These are phyloP conservation scores for Rhopalosiphum nymphaeae DNA, from an alignment of 2,888 invertebrate genomes.

Conservation along the genomic window DNA sequence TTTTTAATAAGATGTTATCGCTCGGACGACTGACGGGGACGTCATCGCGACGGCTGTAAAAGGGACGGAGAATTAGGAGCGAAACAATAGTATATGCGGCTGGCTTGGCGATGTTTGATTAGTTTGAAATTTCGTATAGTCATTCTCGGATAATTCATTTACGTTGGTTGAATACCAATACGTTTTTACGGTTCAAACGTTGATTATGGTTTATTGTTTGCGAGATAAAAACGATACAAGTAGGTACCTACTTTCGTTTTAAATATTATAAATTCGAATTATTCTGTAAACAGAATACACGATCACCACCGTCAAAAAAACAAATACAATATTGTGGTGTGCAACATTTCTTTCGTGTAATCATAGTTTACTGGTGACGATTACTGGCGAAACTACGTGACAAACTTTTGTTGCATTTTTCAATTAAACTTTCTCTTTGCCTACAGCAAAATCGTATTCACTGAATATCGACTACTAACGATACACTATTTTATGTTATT, in stretches of 20 bases:
- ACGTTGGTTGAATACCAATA: background rate
- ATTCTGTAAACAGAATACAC: background rate
- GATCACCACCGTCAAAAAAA: background rate
- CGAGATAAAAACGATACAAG: background rate
- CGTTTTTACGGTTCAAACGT: background rate
- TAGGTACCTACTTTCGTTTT: background rate
- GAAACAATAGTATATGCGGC: background rate
- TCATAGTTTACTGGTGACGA: background rate
- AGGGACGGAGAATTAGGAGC: background rate
- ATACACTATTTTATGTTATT: too few relatives aligned
- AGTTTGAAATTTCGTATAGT: constrained; percentile 21
- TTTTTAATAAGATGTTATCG: constrained; percentile 19
- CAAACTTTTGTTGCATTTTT: background rate
- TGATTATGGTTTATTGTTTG: constrained; percentile 13
- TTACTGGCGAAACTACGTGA: background rate
- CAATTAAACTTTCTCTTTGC: constrained; percentile 14
- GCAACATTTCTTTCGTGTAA: background rate
- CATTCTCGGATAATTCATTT: constrained; percentile 29
- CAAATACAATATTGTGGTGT: background rate
- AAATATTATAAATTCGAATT: background rate
- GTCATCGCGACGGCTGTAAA: background rate
- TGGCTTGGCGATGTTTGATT: background rate
- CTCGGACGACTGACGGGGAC: background rate
- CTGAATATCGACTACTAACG: background rate
- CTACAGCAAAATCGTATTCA: background rate